These are phyloP conservation scores for Osmoderma eremita DNA, from an alignment of 2,888 invertebrate genomes.

Conservation along the genomic window DNA sequence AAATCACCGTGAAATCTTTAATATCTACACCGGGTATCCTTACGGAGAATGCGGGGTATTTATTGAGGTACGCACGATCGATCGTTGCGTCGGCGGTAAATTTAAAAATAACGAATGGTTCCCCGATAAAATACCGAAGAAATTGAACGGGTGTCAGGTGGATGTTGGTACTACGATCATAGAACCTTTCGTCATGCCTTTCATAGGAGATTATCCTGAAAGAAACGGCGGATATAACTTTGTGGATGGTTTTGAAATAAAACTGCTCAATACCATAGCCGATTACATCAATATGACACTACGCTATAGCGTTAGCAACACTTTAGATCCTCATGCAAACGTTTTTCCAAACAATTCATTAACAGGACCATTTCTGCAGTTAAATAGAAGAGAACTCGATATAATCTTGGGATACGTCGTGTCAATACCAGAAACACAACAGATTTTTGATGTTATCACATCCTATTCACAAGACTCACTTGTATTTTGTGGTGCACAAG, in stretches of 20 bases:
- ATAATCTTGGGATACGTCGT: conserved; percentile 57
- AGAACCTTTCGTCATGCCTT: conserved; percentile 57
- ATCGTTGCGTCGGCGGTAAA: conserved; percentile 48
- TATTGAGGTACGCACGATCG: conserved; percentile 47
- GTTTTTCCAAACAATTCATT: conserved; percentile 50
- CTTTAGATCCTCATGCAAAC: conserved; percentile 49
- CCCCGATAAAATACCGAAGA: conserved; percentile 53
- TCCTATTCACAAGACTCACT: conserved; percentile 57
- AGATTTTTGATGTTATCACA: conserved; percentile 55
- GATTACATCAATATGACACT: conserved; percentile 53
- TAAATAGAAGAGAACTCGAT: conserved; percentile 54
- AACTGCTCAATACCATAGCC: conserved; percentile 52
- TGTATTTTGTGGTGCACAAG: conserved; percentile 58
- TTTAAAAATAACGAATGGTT: conserved; percentile 49
- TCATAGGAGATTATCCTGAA: conserved; percentile 2
- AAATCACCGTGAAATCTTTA: conserved; percentile 44
- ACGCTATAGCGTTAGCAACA: conserved; percentile 46
- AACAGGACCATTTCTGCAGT: conserved; percentile 52
- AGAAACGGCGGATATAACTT: conserved; percentile 20
- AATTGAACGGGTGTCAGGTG: conserved; percentile 56
- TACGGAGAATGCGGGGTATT: conserved; percentile 52
- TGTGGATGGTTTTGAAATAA: conserved; percentile 53
- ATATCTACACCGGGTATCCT: conserved; percentile 55
- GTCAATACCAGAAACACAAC: conserved; percentile 51
- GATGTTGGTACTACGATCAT: conserved; percentile 54